Evolutionary conservation across 2,113 vertebrate species (phyloP).

Genomic region (Grus americana): DNA sequence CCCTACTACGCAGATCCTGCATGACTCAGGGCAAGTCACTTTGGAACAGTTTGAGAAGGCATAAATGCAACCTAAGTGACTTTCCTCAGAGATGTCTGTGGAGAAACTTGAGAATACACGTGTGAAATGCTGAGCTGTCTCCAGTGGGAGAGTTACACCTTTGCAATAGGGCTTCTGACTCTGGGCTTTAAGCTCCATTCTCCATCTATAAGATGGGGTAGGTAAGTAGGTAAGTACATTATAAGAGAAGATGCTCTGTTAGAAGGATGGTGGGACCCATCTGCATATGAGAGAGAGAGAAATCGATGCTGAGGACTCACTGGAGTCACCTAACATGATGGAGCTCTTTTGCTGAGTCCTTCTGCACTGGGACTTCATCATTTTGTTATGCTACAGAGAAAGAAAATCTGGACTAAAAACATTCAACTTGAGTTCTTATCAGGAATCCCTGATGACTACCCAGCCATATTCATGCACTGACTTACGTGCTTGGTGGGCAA

Average conservation of each 20-base stretch:
- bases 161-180: background rate
- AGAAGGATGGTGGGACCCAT: background rate
- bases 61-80: background rate
- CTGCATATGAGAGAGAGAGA: fast-evolving
- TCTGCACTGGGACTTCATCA: background rate
- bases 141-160: background rate
- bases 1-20: background rate
- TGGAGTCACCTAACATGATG: background rate
- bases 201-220: background rate
- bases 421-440: background rate
- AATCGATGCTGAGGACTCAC: background rate
- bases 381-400: background rate
- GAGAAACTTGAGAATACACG: background rate
- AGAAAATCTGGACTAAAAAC: background rate
- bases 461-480: background rate
- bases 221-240: background rate
- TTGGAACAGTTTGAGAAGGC: background rate
- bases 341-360: background rate
- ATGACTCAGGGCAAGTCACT: background rate
- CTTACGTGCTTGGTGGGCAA: background rate
- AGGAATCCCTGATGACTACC: background rate
- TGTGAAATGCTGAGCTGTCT: background rate
- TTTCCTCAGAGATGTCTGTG: background rate
- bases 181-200: background rate
- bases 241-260: background rate